Conservation (phyloP, 2,797 vertebrate species). For the Sciaenops ocellatus region DNA sequence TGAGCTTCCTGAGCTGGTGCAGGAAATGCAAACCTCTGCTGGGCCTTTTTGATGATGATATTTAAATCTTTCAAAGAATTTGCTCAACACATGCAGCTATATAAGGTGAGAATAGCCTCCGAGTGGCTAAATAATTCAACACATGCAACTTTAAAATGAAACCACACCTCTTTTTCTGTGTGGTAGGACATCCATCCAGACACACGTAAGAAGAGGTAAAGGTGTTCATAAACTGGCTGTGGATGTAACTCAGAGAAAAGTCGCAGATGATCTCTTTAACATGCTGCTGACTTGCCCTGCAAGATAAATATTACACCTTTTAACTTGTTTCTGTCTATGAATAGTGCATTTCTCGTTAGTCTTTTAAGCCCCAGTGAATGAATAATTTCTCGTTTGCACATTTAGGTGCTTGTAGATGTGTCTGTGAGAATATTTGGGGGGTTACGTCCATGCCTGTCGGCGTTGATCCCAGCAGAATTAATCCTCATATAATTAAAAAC, state of each 20-base stretch:
- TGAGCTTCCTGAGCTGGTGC: no score
- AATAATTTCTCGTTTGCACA: constrained; percentile 18
- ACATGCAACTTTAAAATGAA: not conserved
- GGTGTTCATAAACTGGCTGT: not conserved
- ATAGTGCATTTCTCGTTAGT: not conserved
- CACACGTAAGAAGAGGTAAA: not conserved
- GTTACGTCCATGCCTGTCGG: constrained; percentile 34
- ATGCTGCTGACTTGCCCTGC: not conserved
- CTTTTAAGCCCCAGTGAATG: constrained; percentile 1
- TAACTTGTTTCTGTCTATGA: constrained; percentile 3
- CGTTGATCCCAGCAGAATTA: constrained; percentile 69
- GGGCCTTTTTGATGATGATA: no score
- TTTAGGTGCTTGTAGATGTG: constrained; percentile 13
- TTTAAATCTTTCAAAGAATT: no score
- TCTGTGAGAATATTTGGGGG: constrained; percentile 51
- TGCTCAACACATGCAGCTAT: no score
- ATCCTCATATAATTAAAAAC: constrained; percentile 72
- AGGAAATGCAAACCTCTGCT: no score
- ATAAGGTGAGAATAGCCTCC: not conserved
- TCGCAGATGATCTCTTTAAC: not conserved
- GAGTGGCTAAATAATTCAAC: not conserved
- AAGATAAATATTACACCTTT: not conserved
- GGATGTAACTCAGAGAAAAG: constrained; percentile 4
- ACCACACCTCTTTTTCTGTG: not conserved
- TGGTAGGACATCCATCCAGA: not conserved